Evolutionary conservation across 1,140 invertebrate genomes (phyloP), one percentile per base, ranked within the genome.

Genomic region (Aphidius ervi): DNA sequence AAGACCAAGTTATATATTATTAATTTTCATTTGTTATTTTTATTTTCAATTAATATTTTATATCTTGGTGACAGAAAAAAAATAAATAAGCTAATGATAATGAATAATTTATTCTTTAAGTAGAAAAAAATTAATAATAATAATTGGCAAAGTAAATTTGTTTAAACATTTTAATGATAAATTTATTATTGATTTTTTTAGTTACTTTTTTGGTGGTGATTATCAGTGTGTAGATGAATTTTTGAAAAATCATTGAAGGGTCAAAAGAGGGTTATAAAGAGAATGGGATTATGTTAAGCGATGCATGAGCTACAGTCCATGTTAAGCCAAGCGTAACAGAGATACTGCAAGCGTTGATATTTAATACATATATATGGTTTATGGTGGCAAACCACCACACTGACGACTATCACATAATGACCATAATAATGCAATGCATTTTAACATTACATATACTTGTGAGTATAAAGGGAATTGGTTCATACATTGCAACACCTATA

Each of bases 291-390:
- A 75, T 76, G 73, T 76, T 75, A 77, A 77, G 73, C 73, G 73
- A 76, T 71, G 75, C 74, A 72, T 76, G 71, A 76, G 70, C 68
- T 74, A 76, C 74, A 76, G 74, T 76, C 70, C 70, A 68, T 55
- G 69, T 63, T 65, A 70, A 77, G 66, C 73, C 69, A 75, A 63
- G 68, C 73, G 73, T 76, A 71, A 77, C 70, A 69, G 75, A 76
- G 74, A 77, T 77, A 77, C 73, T 72, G 68, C 70, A 54, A 54
- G 63, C 68, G 59, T 68, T 74, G 69, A 75, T 72, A 69, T 71
- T 69, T 70, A 69, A 58, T 61, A 40, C 66, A 67, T 67, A 31
- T 10, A 56, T 56, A 59, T 40, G 49, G 46, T 40, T 43, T 50
- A 23, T 50, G 37, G 37, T 39, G 42, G 52, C 49, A 62, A 47